Base-by-base conservation (phyloP, 2,113 vertebrate species). In the Mirza zaza region DNA sequence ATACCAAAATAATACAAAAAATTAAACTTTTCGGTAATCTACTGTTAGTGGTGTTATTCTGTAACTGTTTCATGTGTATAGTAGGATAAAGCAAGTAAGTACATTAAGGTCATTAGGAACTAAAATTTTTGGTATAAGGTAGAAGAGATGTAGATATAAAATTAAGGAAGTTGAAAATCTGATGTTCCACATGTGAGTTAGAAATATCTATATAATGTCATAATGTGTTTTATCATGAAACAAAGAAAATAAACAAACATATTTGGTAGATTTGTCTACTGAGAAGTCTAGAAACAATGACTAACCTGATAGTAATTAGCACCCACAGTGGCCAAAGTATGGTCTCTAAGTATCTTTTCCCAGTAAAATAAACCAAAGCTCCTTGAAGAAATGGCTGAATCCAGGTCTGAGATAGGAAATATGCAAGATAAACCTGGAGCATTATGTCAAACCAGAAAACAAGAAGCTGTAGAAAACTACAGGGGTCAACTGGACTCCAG, bases 141-240 rank as follows among this genome's bases (percentile, higher is more conserved):
- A 61, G 18, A 84, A 94, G 59, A 95, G 23, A 45, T 77, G 12
- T 39, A 73, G 23, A 29, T 86, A 39, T 32, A 59, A 85, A 67
- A 63, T 76, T 92, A 92, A 76, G 18, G 11, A 76, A 39, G 13
- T 61, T 93, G 52, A 42, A 82, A 92, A 70, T 12, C 17, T 92
- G 14, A 95, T 92, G 84, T 79, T 97, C 25, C 79, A 65, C 13
- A 67, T 71, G 88, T 59, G 21, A 94, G 3, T 87, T 94, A 71
- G 70, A 82, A 90, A 85, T n/a, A 71, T 77, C 17, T 73, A 42
- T 75, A 48, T 89, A 27, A 79, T 70, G 0, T 65, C 7, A 32
- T 87, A 67, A 48, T 71, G 5, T 77, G 71, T 81, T 93, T 87
- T 87, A 71, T 48, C 7, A 84, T 80, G 70, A 95, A 92, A 73